Evolutionary conservation across 1,140 invertebrate genomes (phyloP), one percentile per base, ranked within the genome.

Genomic region (Sesamia nonagrioides): DNA sequence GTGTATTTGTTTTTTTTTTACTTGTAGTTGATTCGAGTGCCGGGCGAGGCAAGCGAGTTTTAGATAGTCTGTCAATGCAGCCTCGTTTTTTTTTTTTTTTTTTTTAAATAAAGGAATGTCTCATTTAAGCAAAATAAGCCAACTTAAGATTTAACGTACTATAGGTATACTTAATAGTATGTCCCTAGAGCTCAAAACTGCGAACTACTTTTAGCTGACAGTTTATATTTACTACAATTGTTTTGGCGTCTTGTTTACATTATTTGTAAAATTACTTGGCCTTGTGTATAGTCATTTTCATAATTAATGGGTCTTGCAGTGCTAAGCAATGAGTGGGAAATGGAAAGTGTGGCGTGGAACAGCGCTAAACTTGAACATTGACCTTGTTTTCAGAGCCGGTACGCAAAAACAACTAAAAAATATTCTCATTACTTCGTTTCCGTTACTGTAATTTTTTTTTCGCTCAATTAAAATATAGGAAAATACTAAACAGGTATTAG

Each of bases 321-420:
- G 40, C 35, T 61, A 60, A 48, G 50, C 54, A 35, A 42, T 42
- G 40, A 75, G 58, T 75, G 58, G 73, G 48, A 54, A 77, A 83
- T 85, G 87, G 88, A 90, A 90, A 90, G 89, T 90, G 84, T 78
- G 79, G 63, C 79, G 84, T 84, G 84, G 85, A 90, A 89, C 83
- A 76, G 79, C 82, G 82, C 84, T 87, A 85, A 88, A 87, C 86
- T 86, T 88, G 82, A 87, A 83, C 88, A 82, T 84, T 89, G 88
- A 88, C 89, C 89, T 91, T 90, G 83, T 89, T 91, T 86, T 63
- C 73, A 58, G 71, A 13, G 15, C 56, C 54, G 79, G 78, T 82
- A 27, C 42, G 73, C 73, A 75, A 75, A 75, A 74, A 74, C 72
- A 74, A 63, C 73, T 27, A 63, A 63, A 42, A 61, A 75, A n/a